A percentile compares a stretch with the other conserved stretches of the same genome.
Evolutionary conservation across 2,113 vertebrate genomes (phyloP).

Genomic region (Todiramphus chloris): DNA sequence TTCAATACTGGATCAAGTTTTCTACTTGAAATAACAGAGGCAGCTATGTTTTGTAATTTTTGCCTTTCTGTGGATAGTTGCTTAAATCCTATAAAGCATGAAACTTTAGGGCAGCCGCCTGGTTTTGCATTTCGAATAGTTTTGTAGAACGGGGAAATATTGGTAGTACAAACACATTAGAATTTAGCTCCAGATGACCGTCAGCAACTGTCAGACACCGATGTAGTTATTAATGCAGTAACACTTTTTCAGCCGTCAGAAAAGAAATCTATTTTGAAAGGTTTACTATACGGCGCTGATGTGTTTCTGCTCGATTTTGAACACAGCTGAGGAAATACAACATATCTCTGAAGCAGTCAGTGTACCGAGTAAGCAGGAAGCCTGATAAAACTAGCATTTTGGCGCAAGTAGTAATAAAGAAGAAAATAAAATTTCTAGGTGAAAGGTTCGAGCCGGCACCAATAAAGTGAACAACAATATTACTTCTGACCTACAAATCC

Average conservation of each 20-base stretch:
- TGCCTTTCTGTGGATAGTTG: conserved; percentile 11
- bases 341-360: not conserved
- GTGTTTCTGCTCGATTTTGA: conserved; percentile 3
- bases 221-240: not conserved
- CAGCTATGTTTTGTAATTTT: not conserved
- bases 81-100: not conserved
- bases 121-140: not conserved
- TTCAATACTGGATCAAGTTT: conserved; percentile 69
- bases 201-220: conserved; percentile 10
- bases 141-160: not conserved
- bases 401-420: not conserved
- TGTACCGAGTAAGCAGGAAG: not conserved
- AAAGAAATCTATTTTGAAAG: conserved; percentile 17
- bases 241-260: conserved; percentile 14
- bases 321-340: not conserved
- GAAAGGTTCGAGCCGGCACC: conserved; percentile 1
- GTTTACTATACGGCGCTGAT: not conserved
- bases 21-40: conserved; percentile 16
- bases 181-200: not conserved
- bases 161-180: not conserved
- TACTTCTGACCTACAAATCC: conserved; percentile 34
- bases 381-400: conserved; percentile 14
- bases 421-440: conserved; percentile 33
- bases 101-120: not conserved
- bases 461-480: conserved; percentile 33